Conservation (phyloP, 2,113 vertebrate species). For the Xenotilapia flavipinnis region DNA sequence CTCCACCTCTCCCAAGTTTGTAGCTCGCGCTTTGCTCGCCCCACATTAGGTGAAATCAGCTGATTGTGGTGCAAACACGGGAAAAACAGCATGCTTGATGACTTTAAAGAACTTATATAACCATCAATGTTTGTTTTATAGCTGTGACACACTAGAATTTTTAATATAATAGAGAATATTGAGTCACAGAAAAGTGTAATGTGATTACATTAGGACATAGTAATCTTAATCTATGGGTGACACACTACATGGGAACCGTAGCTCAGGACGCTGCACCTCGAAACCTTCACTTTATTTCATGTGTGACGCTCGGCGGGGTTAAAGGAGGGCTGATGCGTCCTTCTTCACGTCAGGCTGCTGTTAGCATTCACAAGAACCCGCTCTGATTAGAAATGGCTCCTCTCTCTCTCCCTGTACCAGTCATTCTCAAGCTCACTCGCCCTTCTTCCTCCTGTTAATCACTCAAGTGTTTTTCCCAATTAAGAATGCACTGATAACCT, state of each 20-base stretch:
- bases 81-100: neutral
- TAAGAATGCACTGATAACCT: constrained; percentile 58
- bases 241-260: neutral
- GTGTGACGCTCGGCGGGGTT: neutral
- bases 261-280: neutral
- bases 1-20: no score
- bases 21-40: neutral
- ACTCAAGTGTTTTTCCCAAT: constrained; percentile 61
- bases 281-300: neutral
- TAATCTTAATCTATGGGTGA: neutral
- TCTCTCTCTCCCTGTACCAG: neutral
- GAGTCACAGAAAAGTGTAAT: neutral
- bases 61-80: neutral
- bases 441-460: constrained; percentile 42
- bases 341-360: neutral
- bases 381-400: neutral
- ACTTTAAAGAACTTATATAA: neutral
- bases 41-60: neutral
- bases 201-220: neutral
- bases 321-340: neutral
- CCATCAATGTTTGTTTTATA: neutral
- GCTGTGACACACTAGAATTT: neutral
- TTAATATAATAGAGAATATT: neutral
- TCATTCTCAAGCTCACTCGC: neutral
- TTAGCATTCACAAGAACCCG: neutral